Evolutionary conservation across 2,888 invertebrate species (phyloP).

Genomic region (Dicyrtoma fusca): DNA sequence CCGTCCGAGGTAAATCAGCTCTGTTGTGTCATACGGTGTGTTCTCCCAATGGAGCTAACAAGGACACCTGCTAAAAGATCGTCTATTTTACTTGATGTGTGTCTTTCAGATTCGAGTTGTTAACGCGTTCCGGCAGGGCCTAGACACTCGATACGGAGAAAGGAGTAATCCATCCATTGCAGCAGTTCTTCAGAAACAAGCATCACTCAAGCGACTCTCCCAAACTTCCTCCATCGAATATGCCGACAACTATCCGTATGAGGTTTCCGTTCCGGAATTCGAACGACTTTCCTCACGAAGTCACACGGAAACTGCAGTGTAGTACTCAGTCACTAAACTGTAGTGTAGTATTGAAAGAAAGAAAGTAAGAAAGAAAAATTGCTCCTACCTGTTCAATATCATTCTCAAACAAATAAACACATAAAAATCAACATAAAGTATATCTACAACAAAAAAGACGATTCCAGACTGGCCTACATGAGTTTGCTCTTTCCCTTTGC

Average conservation of each 20-base stretch:
- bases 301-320: slow-evolving; percentile 93
- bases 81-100: slow-evolving; percentile 36
- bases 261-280: slow-evolving; percentile 86
- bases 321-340: slow-evolving; percentile 58
- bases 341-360: background rate
- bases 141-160: slow-evolving; percentile 92
- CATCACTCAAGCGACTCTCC: slow-evolving; percentile 88
- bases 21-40: slow-evolving; percentile 55
- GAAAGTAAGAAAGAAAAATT: slow-evolving; percentile 2
- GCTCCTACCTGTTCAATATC: slow-evolving; percentile 29
- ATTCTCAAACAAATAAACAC: slow-evolving; percentile 27
- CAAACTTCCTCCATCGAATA: slow-evolving; percentile 91
- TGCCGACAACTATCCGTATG: slow-evolving; percentile 84
- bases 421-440: slow-evolving; percentile 7
- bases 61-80: slow-evolving; percentile 29
- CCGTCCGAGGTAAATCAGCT: slow-evolving; percentile 58
- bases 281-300: slow-evolving; percentile 90
- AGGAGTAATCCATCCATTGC: slow-evolving; percentile 89
- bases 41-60: slow-evolving; percentile 9
- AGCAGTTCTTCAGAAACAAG: slow-evolving; percentile 91
- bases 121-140: slow-evolving; percentile 99
- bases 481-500: slow-evolving; percentile 18
- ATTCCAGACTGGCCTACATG: slow-evolving; percentile 31
- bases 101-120: slow-evolving; percentile 97
- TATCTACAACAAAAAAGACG: slow-evolving; percentile 18